phyloP scores from a whole-genome alignment of 2,113 vertebrate species.

The Coptodon bakossiorum region DNA sequence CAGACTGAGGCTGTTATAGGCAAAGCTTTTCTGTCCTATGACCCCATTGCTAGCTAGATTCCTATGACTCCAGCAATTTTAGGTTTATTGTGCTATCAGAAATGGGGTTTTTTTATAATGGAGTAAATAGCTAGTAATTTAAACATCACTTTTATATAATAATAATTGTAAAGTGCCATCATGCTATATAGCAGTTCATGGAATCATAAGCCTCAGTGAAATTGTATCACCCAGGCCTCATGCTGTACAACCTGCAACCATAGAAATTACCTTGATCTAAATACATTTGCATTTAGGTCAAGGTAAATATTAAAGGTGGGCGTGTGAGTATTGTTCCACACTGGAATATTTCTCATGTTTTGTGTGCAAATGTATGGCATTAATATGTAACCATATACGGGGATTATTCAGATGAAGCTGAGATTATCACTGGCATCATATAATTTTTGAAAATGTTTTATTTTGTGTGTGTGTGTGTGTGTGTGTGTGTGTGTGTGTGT shows the following conservation, averaged over 20 bases:
- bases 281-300: background rate
- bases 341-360: background rate
- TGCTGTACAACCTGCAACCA: background rate
- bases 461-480: background rate
- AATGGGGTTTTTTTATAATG: background rate
- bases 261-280: background rate
- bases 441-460: background rate
- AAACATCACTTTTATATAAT: background rate
- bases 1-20: background rate
- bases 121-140: background rate
- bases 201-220: background rate
- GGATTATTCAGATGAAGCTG: conserved; percentile 11
- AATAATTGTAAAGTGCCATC: background rate
- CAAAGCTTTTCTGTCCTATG: background rate
- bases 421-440: conserved; percentile 35
- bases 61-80: background rate
- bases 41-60: background rate
- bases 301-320: background rate
- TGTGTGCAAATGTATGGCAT: background rate
- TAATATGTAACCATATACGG: background rate
- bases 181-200: background rate
- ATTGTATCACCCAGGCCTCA: background rate
- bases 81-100: background rate
- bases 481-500: background rate
- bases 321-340: background rate